Percentiles rank a stretch among this genome's conserved stretches.
Evolutionary conservation across 1,140 invertebrate genomes (phyloP).

Genomic region (Sinella curviseta): DNA sequence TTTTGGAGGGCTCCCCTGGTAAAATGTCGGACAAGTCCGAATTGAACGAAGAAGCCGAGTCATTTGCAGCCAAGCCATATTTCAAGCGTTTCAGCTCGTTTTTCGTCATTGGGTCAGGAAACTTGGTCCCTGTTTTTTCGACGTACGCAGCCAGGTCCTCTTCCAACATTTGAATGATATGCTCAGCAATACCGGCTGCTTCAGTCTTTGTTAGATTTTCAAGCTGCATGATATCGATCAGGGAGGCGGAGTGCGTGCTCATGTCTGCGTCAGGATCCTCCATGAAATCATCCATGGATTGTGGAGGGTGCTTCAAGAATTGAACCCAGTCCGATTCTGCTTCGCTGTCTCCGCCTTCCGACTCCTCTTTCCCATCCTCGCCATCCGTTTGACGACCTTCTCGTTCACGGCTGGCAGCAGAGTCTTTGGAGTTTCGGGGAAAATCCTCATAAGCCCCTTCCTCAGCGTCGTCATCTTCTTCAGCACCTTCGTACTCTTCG

Average conservation of each 20-base stretch:
- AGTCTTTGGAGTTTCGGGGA: too few relatives aligned
- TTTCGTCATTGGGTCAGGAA: not conserved
- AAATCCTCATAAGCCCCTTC: too few relatives aligned
- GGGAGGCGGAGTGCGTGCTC: not conserved
- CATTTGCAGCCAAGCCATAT: not conserved
- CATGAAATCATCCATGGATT: not conserved
- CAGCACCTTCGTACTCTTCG: not conserved
- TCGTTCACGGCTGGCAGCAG: too few relatives aligned
- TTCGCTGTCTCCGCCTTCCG: not conserved
- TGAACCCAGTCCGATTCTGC: not conserved
- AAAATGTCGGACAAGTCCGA: not conserved
- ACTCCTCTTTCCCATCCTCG: not conserved
- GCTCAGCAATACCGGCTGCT: not conserved
- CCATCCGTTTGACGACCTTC: too few relatives aligned
- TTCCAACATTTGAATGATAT: constrained; percentile 1
- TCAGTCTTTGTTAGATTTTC: not conserved
- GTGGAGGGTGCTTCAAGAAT: not conserved
- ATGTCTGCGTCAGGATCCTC: not conserved
- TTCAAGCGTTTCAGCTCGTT: not conserved
- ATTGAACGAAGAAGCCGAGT: constrained; percentile 21
- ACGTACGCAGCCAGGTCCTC: not conserved
- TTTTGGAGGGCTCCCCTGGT: constrained; percentile 30
- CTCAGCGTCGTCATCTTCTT: not conserved
- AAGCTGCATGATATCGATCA: not conserved
- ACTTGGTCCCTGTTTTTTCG: not conserved